Conservation (phyloP, 2,888 invertebrate genomes). For the Clepsis dumicolana region DNA sequence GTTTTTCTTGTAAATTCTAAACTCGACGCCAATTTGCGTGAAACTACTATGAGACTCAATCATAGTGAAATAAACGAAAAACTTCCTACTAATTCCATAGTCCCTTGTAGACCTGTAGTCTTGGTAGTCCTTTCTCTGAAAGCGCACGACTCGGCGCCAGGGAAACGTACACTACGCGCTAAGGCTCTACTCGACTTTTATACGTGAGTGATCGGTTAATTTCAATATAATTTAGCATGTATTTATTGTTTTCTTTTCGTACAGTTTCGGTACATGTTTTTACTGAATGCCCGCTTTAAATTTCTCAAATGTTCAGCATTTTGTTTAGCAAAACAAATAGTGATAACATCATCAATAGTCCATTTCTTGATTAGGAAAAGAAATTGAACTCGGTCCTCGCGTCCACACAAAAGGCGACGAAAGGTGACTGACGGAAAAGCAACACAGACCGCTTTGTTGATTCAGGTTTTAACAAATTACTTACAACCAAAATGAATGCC, state of each 20-base stretch:
- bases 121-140: no score
- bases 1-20: no score
- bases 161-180: no score
- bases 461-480: constrained; percentile 41
- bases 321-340: not conserved
- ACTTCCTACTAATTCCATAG: no score
- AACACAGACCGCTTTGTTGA: constrained; percentile 37
- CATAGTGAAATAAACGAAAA: no score
- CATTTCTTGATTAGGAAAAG: constrained; percentile 38
- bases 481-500: constrained; percentile 26
- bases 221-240: not conserved
- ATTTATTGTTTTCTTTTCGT: not conserved
- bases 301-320: not conserved
- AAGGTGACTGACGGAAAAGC: constrained; percentile 26
- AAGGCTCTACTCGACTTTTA: no score
- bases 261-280: not conserved
- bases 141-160: no score
- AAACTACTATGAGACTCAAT: no score
- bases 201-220: no score
- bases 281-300: not conserved
- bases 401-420: constrained; percentile 29
- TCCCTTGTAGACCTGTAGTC: no score
- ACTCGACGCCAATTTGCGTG: no score
- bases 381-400: constrained; percentile 28
- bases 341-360: constrained; percentile 31